phyloP scores from a whole-genome alignment of 2,113 vertebrate species.

The Apeltes quadracus region DNA sequence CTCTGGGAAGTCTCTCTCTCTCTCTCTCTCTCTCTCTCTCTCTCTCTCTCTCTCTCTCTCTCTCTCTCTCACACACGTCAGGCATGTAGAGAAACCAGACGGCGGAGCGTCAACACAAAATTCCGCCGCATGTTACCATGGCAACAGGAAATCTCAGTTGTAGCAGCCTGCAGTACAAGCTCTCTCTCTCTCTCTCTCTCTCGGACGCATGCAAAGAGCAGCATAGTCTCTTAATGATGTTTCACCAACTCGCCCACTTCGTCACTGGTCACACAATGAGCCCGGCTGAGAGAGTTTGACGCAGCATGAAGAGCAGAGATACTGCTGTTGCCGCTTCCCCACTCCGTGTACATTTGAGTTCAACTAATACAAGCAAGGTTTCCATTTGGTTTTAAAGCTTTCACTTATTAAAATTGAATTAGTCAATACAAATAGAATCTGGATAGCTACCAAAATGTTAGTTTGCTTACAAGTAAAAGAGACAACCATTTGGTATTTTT shows the following conservation, averaged over 20 bases:
- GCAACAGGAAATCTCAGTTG: slow-evolving; percentile 75
- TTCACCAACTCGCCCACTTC: slow-evolving; percentile 77
- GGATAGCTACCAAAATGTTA: neutral
- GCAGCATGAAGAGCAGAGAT: slow-evolving; percentile 18
- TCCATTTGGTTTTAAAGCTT: neutral
- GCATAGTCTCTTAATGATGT: slow-evolving; percentile 75
- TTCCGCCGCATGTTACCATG: slow-evolving; percentile 80
- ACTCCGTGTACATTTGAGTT: neutral
- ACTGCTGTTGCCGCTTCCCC: slow-evolving; percentile 3
- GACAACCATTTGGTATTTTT: neutral
- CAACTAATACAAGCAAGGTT: neutral
- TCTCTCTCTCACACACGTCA: slow-evolving; percentile 28
- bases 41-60: no score
- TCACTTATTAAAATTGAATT: neutral
- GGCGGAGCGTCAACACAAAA: slow-evolving; percentile 53
- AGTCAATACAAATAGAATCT: neutral
- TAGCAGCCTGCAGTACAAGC: slow-evolving; percentile 69
- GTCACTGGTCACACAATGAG: slow-evolving; percentile 67
- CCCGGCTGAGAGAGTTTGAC: slow-evolving; percentile 30
- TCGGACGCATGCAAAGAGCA: slow-evolving; percentile 40
- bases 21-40: no score
- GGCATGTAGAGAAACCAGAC: slow-evolving; percentile 53
- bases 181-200: slow-evolving; percentile 31
- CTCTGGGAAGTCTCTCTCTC: slow-evolving; percentile 19
- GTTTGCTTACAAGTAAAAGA: neutral